Evolutionary conservation across 2,888 invertebrate genomes (phyloP).

Genomic region (Apantesis nais): DNA sequence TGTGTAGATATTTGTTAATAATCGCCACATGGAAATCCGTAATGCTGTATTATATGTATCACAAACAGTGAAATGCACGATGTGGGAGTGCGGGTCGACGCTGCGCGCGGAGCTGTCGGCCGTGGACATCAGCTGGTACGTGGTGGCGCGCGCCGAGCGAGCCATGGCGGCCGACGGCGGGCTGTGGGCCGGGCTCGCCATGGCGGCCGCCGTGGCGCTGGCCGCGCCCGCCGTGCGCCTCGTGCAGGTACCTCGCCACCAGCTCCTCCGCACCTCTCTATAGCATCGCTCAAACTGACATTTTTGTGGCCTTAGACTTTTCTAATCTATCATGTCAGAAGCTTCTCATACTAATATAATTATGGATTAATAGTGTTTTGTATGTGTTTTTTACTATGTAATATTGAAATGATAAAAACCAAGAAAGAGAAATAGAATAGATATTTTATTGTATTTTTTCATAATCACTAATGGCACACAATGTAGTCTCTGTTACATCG

Average conservation of each 20-base stretch:
- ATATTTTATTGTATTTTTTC: too few species aligned
- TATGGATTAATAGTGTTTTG: too few species aligned
- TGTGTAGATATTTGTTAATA: too few species aligned
- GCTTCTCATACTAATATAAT: too few species aligned
- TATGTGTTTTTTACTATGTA: too few species aligned
- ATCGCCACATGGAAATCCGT: not conserved
- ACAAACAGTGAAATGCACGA: constrained; percentile 94
- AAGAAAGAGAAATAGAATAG: too few species aligned
- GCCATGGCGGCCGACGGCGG: constrained; percentile 75
- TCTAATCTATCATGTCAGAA: not conserved
- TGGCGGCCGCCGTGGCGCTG: constrained; percentile 74
- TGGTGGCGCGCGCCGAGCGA: constrained; percentile 95
- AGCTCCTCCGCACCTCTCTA: too few species aligned
- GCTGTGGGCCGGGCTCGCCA: constrained; percentile 69
- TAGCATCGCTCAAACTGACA: not conserved
- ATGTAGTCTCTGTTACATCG: not conserved
- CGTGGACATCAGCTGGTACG: constrained; percentile 96
- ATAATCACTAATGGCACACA: too few species aligned
- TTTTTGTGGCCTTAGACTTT: not conserved
- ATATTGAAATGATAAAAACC: too few species aligned
- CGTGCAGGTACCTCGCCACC: constrained; percentile 72
- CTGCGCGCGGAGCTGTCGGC: constrained; percentile 97
- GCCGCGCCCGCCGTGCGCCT: constrained; percentile 68
- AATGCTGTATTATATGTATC: not conserved
- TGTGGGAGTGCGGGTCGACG: constrained; percentile 96